These are phyloP conservation scores for Leptobrachium leishanense DNA, from an alignment of 2,113 vertebrate species.

Conservation along the genomic window DNA sequence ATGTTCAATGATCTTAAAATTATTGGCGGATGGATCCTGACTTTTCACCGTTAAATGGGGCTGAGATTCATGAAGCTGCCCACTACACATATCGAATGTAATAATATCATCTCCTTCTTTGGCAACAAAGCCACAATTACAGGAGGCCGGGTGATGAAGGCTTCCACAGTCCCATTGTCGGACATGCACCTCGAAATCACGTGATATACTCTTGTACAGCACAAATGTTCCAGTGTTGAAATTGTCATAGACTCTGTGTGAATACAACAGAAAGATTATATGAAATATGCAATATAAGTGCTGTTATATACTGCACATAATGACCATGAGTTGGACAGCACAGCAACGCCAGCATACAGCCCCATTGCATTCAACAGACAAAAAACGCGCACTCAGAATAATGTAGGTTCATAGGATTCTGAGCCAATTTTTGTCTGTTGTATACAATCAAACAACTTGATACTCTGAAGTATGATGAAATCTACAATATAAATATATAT, in stretches of 20 bases:
- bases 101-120: slow-evolving; percentile 74
- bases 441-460: no score
- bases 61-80: slow-evolving; percentile 73
- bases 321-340: no score
- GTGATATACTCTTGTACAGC: slow-evolving; percentile 73
- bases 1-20: slow-evolving; percentile 80
- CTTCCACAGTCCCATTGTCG: slow-evolving; percentile 90
- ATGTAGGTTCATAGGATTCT: no score
- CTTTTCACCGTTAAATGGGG: slow-evolving; percentile 79
- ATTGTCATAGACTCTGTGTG: slow-evolving; percentile 81
- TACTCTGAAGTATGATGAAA: no score
- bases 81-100: slow-evolving; percentile 85
- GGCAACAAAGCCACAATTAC: slow-evolving; percentile 82
- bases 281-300: neutral
- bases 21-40: slow-evolving; percentile 63
- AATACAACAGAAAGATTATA: neutral
- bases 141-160: slow-evolving; percentile 72
- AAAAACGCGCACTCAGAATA: no score
- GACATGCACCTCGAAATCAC: slow-evolving; percentile 84
- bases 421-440: no score
- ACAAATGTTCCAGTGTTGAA: slow-evolving; percentile 85
- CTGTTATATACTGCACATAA: no score
- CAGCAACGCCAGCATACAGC: no score
- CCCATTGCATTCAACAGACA: no score
- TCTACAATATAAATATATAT: neutral